Conservation (phyloP, 2,797 vertebrate species). For the Brotula barbata region DNA sequence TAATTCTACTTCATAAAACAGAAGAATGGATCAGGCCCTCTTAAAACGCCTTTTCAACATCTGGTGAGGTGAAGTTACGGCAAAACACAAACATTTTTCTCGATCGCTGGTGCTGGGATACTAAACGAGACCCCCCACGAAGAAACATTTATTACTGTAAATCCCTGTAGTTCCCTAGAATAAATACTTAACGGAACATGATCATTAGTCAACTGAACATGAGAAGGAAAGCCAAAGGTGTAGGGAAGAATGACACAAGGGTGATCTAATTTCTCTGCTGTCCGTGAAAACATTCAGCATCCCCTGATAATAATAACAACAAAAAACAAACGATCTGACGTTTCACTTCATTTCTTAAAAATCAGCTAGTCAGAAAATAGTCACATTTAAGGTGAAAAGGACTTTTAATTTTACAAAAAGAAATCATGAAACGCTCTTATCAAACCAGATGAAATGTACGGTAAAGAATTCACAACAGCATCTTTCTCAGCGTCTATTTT, state of each 20-base stretch:
- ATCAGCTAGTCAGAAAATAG: slow-evolving; percentile 11
- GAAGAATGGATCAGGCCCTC: background rate
- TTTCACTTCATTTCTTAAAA: background rate
- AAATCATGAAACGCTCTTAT: background rate
- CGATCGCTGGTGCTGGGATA: background rate
- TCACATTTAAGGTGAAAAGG: slow-evolving; percentile 17
- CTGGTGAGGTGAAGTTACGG: background rate
- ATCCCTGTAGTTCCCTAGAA: slow-evolving; percentile 10
- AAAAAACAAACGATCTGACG: slow-evolving; percentile 1
- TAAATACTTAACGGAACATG: slow-evolving; percentile 19
- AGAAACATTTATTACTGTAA: slow-evolving; percentile 3
- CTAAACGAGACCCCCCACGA: background rate
- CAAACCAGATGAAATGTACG: background rate
- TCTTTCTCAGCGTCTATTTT: background rate
- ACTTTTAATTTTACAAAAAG: slow-evolving; percentile 19
- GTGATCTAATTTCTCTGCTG: slow-evolving; percentile 28
- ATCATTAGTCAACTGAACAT: slow-evolving; percentile 30
- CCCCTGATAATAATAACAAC: background rate
- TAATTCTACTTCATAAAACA: background rate
- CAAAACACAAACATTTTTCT: background rate
- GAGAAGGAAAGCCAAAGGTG: slow-evolving; percentile 46
- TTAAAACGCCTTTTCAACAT: background rate
- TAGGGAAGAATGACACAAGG: background rate
- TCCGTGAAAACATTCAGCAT: slow-evolving; percentile 14
- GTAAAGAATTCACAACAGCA: background rate